Evolutionary conservation across 2,797 vertebrate genomes (phyloP), one percentile per base, ranked within the genome.

Genomic region (Mallotus villosus): DNA sequence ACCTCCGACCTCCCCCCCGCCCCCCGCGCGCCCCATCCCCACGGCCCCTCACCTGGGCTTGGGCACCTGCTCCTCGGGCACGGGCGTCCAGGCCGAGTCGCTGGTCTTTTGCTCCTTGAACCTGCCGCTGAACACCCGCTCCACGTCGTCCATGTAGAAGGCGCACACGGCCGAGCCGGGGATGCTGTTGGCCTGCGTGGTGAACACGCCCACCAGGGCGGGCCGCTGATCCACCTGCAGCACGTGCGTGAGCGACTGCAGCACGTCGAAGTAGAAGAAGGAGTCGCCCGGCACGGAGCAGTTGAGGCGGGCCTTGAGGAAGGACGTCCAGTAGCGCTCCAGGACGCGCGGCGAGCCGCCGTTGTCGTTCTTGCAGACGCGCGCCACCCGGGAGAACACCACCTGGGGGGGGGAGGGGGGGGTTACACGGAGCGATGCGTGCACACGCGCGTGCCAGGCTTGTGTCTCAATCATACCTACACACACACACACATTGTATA

Each of bases 101-200:
- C 95, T 92, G 77, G 90, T 95, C 83, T 94, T 95, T 87, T 99
- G 97, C 86, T 97, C 97, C 85, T 98, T 99, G 86, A 97, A 98
- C 74, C 93, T 94, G 57, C 95, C 95, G 72, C 92, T 94, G 84
- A 99, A 99, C 60, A 93, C 95, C 51, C 93, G 94, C 86, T 97
- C 96, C 1, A 98, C 94, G 87, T 98, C 96, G 73, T 97, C 95
- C 96, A 99, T 96, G 89, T 95, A 96, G 84, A 97, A 98, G 1
- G 94, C 95, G 80, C 97, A 99, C 3, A 98, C 94, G 0, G 96
- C 96, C 2, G 97, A 99, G 21, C 96, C 97, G 1, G 97, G 95
- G 74, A 99, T 98, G 74, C 97, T 99, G 93, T 99, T 99, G 73
- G 94, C 93, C 87, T 98, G 97, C 0, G 97, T 99, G 81, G 97